phyloP scores from a whole-genome alignment of 92 coral and sea anemone species.

The Micromussa lordhowensis region DNA sequence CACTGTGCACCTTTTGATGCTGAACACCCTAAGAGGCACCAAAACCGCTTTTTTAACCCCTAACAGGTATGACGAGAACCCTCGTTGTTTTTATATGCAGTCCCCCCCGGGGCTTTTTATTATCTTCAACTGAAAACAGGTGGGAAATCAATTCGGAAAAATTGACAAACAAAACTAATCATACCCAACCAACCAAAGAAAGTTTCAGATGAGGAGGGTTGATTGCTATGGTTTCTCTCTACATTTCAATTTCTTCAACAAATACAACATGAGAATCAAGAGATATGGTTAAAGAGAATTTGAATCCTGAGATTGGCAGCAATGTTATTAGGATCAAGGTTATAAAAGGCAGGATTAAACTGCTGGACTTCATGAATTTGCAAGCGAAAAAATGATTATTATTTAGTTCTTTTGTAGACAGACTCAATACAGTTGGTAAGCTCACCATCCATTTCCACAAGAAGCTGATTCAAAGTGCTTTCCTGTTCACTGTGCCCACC shows the following conservation, averaged over 20 bases:
- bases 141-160: no score
- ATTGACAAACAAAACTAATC: no score
- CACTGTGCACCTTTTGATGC: no score
- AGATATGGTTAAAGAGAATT: no score
- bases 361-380: neutral
- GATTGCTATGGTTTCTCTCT: no score
- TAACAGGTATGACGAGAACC: no score
- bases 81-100: no score
- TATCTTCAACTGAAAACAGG: no score
- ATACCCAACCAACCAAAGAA: neutral
- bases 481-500: conserved; percentile 98
- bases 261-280: neutral
- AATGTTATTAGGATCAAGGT: neutral
- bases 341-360: neutral
- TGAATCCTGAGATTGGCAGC: neutral
- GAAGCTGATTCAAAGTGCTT: conserved; percentile 91
- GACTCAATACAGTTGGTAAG: neutral
- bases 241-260: neutral
- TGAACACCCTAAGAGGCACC: no score
- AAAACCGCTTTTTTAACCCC: no score
- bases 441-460: conserved; percentile 99
- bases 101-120: no score
- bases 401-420: neutral
- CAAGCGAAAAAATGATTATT: no score
- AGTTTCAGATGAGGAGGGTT: neutral